phyloP scores from a whole-genome alignment of 2,113 vertebrate genomes.

The Nothobranchius furzeri region DNA sequence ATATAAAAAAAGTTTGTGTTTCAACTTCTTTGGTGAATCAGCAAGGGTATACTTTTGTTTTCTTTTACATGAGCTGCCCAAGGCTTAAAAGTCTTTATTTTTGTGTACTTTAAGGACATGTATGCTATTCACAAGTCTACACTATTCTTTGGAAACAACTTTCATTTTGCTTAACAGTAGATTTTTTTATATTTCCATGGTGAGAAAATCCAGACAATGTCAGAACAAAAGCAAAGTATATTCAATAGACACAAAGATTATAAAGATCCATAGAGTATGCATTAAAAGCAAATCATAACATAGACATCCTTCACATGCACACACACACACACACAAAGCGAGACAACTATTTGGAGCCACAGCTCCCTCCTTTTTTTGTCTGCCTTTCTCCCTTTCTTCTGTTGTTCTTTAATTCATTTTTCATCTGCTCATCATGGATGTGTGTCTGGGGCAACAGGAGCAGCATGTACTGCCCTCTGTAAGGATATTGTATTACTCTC shows the following conservation, averaged over 20 bases:
- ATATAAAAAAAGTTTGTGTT: no score
- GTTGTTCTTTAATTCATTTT: conserved; percentile 75
- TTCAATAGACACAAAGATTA: conserved; percentile 31
- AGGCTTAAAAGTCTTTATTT: no score
- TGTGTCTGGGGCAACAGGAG: conserved; percentile 60
- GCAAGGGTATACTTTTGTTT: no score
- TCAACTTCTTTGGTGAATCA: no score
- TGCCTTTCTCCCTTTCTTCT: conserved; percentile 65
- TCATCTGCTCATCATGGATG: conserved; percentile 67
- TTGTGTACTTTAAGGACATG: background rate
- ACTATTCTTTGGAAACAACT: background rate
- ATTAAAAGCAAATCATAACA: conserved; percentile 55
- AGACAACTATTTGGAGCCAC: conserved; percentile 61
- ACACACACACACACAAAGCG: conserved; percentile 18
- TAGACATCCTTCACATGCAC: conserved; percentile 30
- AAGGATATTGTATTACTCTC: conserved; percentile 66
- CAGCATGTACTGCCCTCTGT: conserved; percentile 55
- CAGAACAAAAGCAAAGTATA: conserved; percentile 41
- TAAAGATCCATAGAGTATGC: conserved; percentile 16
- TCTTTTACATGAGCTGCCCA: no score
- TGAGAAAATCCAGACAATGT: conserved; percentile 7
- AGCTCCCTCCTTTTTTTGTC: conserved; percentile 71
- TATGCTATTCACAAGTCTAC: background rate
- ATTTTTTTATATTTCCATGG: conserved; percentile 11
- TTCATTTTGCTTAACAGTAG: background rate